Evolutionary conservation across 2,797 vertebrate species (phyloP).

Genomic region (Diplodus puntazzo): DNA sequence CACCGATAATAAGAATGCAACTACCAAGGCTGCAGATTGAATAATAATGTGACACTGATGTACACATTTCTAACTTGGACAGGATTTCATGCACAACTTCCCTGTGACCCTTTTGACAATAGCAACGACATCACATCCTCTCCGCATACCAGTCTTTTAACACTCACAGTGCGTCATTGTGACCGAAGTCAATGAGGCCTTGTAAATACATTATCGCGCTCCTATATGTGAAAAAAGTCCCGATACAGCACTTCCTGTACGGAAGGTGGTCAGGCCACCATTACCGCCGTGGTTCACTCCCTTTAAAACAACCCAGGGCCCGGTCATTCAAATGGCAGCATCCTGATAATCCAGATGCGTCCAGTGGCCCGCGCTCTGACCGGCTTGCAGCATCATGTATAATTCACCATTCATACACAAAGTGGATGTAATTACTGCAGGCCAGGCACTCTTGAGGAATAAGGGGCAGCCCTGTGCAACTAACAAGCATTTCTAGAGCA

Average conservation of each 20-base stretch:
- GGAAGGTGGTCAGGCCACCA: conserved; percentile 35
- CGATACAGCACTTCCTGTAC: conserved; percentile 44
- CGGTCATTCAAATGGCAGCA: conserved; percentile 36
- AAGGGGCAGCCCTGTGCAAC: conserved; percentile 5
- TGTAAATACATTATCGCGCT: conserved; percentile 44
- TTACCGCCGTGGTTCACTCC: conserved; percentile 30
- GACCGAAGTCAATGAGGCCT: conserved; percentile 24
- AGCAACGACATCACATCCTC: conserved; percentile 30
- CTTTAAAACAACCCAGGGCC: conserved; percentile 23
- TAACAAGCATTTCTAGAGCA: conserved; percentile 37
- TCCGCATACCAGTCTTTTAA: conserved; percentile 28
- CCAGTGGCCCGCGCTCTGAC: conserved; percentile 42
- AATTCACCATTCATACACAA: conserved; percentile 62
- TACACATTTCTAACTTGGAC: background rate
- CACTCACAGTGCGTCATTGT: conserved; percentile 38
- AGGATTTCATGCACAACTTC: background rate
- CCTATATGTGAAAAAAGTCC: conserved; percentile 40
- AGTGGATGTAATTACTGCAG: conserved; percentile 51
- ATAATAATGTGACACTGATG: background rate
- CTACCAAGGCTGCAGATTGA: conserved; percentile 19
- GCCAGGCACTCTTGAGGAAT: conserved; percentile 29
- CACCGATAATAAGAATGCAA: conserved; percentile 22
- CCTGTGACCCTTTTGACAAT: conserved; percentile 4
- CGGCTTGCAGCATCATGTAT: conserved; percentile 57
- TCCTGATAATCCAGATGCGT: conserved; percentile 62